These are phyloP conservation scores for Eulemur albifrons DNA, from an alignment of 2,797 vertebrate genomes.

Conservation along the genomic window DNA sequence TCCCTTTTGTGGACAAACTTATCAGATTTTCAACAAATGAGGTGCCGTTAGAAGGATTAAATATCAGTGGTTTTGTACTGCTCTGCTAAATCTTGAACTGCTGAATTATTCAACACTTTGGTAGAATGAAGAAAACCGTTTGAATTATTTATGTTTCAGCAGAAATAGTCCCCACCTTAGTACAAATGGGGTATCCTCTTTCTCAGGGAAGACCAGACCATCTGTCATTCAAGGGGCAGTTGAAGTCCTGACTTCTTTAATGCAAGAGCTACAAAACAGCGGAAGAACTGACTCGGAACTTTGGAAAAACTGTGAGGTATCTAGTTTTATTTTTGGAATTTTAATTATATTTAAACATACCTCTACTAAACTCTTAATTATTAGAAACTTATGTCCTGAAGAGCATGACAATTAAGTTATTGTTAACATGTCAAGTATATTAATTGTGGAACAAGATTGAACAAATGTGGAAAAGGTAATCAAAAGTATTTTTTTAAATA, in stretches of 20 bases:
- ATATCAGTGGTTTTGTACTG: conserved; percentile 12
- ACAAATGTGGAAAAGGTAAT: neutral
- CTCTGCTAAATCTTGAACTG: conserved; percentile 48
- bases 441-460: neutral
- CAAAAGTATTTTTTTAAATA: neutral
- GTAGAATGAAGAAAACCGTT: conserved; percentile 80
- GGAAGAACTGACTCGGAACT: conserved; percentile 89
- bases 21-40: conserved; percentile 34
- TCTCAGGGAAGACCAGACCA: conserved; percentile 89
- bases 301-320: conserved; percentile 94
- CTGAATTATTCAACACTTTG: conserved; percentile 69
- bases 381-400: neutral
- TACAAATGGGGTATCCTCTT: conserved; percentile 85
- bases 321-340: conserved; percentile 51
- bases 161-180: conserved; percentile 79
- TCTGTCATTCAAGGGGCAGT: conserved; percentile 89
- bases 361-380: conserved; percentile 18
- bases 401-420: neutral
- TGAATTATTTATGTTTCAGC: conserved; percentile 77
- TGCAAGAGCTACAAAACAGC: conserved; percentile 90
- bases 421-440: neutral
- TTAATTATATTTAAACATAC: neutral
- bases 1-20: conserved; percentile 42
- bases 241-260: conserved; percentile 89
- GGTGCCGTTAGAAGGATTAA: conserved; percentile 52